Conservation (phyloP, 2,888 invertebrate species). For the Steinernema hermaphroditum region DNA sequence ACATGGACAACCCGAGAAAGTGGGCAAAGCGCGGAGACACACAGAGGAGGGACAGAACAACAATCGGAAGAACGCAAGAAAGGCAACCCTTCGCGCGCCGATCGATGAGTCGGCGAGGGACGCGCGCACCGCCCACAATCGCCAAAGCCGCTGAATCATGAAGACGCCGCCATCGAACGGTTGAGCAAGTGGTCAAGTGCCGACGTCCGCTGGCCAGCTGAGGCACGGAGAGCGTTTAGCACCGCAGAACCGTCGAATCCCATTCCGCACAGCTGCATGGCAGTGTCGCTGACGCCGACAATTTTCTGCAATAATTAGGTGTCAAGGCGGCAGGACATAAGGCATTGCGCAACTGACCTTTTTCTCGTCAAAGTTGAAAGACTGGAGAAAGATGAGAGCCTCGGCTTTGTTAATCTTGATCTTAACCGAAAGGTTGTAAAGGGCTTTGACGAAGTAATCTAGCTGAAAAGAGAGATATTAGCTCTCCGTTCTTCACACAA, state of each 20-base stretch:
- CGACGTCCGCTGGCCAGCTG: slow-evolving; percentile 39
- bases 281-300: slow-evolving; percentile 44
- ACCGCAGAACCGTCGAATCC: slow-evolving; percentile 40
- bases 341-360: slow-evolving; percentile 21
- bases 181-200: slow-evolving; percentile 34
- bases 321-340: neutral
- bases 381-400: slow-evolving; percentile 6
- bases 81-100: slow-evolving; percentile 11
- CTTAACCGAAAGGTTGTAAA: neutral
- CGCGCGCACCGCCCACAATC: slow-evolving; percentile 9
- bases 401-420: neutral
- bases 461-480: neutral
- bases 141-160: neutral
- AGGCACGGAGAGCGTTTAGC: slow-evolving; percentile 38
- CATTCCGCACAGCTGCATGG: slow-evolving; percentile 45
- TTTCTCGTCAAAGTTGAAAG: slow-evolving; percentile 14
- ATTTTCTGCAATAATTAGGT: slow-evolving; percentile 40
- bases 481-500: too few species aligned
- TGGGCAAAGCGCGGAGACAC: neutral
- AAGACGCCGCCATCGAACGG: slow-evolving; percentile 13
- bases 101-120: neutral
- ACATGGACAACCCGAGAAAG: slow-evolving; percentile 16
- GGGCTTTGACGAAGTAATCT: neutral
- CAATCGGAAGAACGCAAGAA: slow-evolving; percentile 21
- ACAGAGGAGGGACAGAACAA: slow-evolving; percentile 21